Evolutionary conservation across 2,113 vertebrate genomes (phyloP), one percentile per base, ranked within the genome.

Genomic region (Heterochromis multidens): DNA sequence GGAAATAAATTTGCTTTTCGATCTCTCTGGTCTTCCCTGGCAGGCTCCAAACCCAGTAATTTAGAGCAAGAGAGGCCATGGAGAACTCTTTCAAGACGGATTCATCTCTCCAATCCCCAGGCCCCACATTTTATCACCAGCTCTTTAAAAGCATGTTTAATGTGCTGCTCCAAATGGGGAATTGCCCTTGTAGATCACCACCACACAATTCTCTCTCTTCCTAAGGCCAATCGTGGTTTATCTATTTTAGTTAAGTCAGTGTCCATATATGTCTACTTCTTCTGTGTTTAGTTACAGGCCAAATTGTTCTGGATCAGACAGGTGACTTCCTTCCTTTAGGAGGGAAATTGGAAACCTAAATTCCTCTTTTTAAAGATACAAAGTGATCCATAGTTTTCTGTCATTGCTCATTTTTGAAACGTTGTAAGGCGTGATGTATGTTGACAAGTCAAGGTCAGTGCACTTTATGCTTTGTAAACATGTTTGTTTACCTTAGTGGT

Each of bases 71-170:
- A 59, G 63, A 90, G 76, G 76, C 86, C 81, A 29, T 60, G 59
- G 76, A 80, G 88, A 91, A 82, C 77, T 87, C 87, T 86, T 85
- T 46, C 82, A 19, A 79, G 86, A 89, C 87, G 88, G 87, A 93
- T 94, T 92, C 87, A 93, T 94, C 88, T 89, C 82, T 59, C 58
- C 77, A 72, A 83, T 93, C 83, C 88, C 72, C 80, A 35, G 76
- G 85, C 82, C 63, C 80, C 60, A 46, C 80, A 83, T 91, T 92
- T 93, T 92, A 94, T 87, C 49, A 25, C 91, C 83, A 19, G 85
- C 85, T 91, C 84, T 93, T 92, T 93, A 93, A 92, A 90, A 89
- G 90, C 81, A 62, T 92, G 90, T 93, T 94, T 93, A 89, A 92
- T 88, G 89, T 16, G 58, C 60, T 78, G 54, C 72, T 83, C 82